phyloP scores from a whole-genome alignment of 2,113 vertebrate genomes.

The Corythornis vintsioides region DNA sequence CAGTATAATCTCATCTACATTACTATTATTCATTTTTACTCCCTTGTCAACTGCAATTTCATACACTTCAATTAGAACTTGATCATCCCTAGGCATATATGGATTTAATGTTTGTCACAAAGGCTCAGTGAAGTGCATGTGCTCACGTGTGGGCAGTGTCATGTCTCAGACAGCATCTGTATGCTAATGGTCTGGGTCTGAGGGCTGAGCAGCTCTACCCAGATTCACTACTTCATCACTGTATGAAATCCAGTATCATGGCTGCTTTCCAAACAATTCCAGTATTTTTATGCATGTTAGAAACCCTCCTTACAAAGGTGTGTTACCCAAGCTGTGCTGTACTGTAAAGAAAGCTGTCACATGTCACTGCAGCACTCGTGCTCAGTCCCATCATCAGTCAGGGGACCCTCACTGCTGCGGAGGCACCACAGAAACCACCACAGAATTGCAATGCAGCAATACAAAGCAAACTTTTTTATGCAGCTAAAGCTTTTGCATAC shows the following conservation, averaged over 20 bases:
- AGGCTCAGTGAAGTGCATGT: neutral
- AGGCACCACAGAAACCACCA: neutral
- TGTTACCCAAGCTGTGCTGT: neutral
- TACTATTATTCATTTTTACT: neutral
- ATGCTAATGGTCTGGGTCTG: neutral
- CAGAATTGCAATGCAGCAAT: neutral
- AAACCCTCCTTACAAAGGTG: neutral
- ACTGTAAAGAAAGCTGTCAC: neutral
- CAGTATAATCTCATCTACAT: neutral
- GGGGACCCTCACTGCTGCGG: neutral
- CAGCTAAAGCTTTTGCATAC: neutral
- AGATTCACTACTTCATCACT: neutral
- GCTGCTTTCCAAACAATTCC: neutral
- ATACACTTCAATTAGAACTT: neutral
- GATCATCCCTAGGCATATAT: neutral
- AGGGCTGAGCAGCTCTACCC: neutral
- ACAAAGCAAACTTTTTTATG: slow-evolving; percentile 8
- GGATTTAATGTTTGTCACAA: neutral
- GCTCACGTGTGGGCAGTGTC: neutral
- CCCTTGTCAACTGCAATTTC: neutral
- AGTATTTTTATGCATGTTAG: neutral
- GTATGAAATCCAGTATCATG: neutral
- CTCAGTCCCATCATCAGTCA: neutral
- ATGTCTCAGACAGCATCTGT: neutral
- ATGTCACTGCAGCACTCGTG: neutral